Conservation (phyloP, 2,113 vertebrate species). For the Lates calcarifer region DNA sequence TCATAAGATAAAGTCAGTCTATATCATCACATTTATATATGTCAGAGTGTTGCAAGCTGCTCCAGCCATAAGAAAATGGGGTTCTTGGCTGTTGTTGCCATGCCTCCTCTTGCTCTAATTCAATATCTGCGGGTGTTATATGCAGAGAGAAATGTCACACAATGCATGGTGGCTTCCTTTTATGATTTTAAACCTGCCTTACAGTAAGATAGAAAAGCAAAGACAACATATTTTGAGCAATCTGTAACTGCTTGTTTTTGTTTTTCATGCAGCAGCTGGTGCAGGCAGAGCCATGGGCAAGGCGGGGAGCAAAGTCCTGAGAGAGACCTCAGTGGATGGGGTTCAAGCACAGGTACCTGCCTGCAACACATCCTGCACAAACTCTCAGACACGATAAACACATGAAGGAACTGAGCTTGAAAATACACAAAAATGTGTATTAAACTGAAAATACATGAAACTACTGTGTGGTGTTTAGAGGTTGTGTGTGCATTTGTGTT, state of each 20-base stretch:
- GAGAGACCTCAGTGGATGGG: conserved; percentile 76
- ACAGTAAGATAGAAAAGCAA: background rate
- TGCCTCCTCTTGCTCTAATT: background rate
- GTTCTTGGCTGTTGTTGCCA: background rate
- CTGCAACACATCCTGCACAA: background rate
- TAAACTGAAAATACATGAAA: conserved; percentile 14
- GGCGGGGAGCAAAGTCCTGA: conserved; percentile 79
- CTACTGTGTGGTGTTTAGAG: background rate
- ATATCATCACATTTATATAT: background rate
- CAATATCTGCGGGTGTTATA: background rate
- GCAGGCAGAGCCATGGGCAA: conserved; percentile 78
- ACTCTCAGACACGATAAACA: background rate
- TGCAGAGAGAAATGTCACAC: background rate
- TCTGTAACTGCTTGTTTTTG: conserved; percentile 9
- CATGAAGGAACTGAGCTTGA: background rate
- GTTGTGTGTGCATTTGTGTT: conserved; percentile 1
- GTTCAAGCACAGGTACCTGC: conserved; percentile 78
- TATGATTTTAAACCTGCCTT: background rate
- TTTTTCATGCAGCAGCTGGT: conserved; percentile 21
- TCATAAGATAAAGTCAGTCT: background rate
- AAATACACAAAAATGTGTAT: background rate
- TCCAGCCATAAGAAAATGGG: background rate
- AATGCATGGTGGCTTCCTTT: background rate
- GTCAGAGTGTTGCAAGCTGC: background rate
- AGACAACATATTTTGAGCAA: background rate